Evolutionary conservation across 92 coral and sea anemone species (phyloP), one percentile per base, ranked within the genome.

Genomic region (Porites rus): DNA sequence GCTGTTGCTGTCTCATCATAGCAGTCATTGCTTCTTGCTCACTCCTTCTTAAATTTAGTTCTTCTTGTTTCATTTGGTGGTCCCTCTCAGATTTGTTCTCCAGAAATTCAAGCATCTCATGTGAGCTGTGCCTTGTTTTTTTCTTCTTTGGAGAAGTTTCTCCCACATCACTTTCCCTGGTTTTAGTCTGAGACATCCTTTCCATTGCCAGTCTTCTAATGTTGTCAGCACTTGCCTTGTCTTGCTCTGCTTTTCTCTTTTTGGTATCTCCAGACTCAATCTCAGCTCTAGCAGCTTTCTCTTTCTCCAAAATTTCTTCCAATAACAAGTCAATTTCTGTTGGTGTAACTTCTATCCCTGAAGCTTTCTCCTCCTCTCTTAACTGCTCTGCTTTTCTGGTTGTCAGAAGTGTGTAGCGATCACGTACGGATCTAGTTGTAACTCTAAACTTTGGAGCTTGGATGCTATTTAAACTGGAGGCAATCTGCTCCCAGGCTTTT

Each of bases 151-250:
- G 18, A 38, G 84, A 65, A 58, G 59, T 61, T 10, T 21, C 69
- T 21, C 67, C 58, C 17, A 61, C 65, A 22, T 72, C 78, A 46
- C 58, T 68, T 83, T 65, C 73, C 53, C 28, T 83, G 22, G 38
- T 71, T 12, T 53, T 20, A 11, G 75, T 71, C 46, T 71, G 73
- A 51, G 81, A 61, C 87, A 88, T 88, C 54, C 88, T 88, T 51
- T 88, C 88, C 92, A 83, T 82, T 20, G 92, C 92, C 65, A 82
- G 62, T 84, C 83, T 68, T 76, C 92, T 53, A 24, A 88, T 78
- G 16, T 82, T 74, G 76, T 82, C 71, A 64, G 89, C 89, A 17
- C 84, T 18, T 18, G 65, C 38, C 53, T 76, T 76, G 53, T 86
- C 72, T 19, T 60, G 38, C 25, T 76, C 88, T 58, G 65, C 76